Evolutionary conservation across 1,140 invertebrate genomes (phyloP).

Genomic region (Drosophila arawakana): DNA sequence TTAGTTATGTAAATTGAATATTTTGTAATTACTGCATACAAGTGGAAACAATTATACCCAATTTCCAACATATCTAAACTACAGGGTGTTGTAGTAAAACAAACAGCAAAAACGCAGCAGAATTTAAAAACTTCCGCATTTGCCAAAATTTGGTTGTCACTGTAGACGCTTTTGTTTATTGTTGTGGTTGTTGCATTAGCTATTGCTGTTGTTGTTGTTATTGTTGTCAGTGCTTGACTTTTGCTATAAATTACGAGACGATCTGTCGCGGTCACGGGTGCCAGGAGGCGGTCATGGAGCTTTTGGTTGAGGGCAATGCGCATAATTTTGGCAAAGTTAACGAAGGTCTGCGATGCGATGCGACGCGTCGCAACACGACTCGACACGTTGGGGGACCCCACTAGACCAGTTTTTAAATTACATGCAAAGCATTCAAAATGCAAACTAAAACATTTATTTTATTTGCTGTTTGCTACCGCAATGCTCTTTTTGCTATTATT

Average conservation of each 20-base stretch:
- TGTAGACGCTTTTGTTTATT: conserved; percentile 19
- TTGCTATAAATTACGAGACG: conserved; percentile 73
- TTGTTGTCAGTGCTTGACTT: conserved; percentile 21
- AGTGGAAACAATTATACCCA: neutral
- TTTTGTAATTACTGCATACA: neutral
- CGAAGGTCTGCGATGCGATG: conserved; percentile 59
- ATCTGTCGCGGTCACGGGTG: conserved; percentile 52
- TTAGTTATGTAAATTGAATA: too few relatives aligned
- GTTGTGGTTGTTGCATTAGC: conserved; percentile 25
- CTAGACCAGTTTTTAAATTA: conserved; percentile 83
- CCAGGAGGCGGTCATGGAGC: conserved; percentile 24
- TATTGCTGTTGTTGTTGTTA: conserved; percentile 34
- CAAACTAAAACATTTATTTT: conserved; percentile 82
- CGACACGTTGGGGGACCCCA: conserved; percentile 33
- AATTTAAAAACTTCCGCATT: conserved; percentile 77
- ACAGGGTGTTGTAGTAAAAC: conserved; percentile 20
- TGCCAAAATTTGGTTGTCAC: conserved; percentile 56
- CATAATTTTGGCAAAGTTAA: conserved; percentile 83
- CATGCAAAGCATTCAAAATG: conserved; percentile 81
- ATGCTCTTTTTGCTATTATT: conserved; percentile 30
- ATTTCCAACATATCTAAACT: neutral
- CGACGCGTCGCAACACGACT: neutral
- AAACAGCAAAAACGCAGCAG: conserved; percentile 56
- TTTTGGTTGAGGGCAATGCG: conserved; percentile 59
- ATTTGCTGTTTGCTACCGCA: conserved; percentile 40